Base-by-base conservation (phyloP, 2,113 vertebrate species). In the Ornithorhynchus anatinus region DNA sequence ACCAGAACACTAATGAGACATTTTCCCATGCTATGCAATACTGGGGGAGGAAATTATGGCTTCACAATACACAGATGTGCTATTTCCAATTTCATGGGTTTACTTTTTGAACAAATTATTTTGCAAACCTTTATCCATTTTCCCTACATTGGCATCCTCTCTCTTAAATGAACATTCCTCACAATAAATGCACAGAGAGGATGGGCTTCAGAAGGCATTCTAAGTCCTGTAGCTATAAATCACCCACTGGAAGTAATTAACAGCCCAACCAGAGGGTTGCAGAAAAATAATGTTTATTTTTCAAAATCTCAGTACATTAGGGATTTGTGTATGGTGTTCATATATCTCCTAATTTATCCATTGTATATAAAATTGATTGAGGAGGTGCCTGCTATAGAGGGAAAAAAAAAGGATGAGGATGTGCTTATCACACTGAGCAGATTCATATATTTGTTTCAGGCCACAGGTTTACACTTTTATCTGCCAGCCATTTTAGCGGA, bases 1-100 rank as follows among this genome's bases (percentile, higher is more conserved):
- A 65, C 36, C 35, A 63, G 77, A 85, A 77, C 62, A 52, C 32
- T 68, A 36, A 40, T 17, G 69, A 73, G 59, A 80, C 58, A 22
- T 71, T 61, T 53, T 58, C 38, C 16, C 19, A 48, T 66, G 25
- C 50, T 54, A 71, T 59, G 72, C 81, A 75, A 13, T 40, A 48
- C 40, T 31, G 61, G 74, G 25, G 74, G 39, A 52, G 22, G 23
- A 35, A 48, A 75, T 67, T 33, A 59, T 45, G 17, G 15, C 42
- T 82, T 31, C 63, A 40, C 45, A 67, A 70, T 42, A 68, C 31
- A 12, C 38, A 43, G 19, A 29, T 29, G 23, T 5, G 27, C 20
- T 37, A 13, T 22, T 72, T 22, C 59, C 50, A 31, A 48, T 62
- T 42, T 50, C 53, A 29, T 37, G 37, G 67, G 51, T 61, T 62